Percentiles rank a stretch among this genome's conserved stretches.
These are phyloP conservation scores for Pimephales promelas DNA, from an alignment of 2,113 vertebrate genomes.

Conservation along the genomic window DNA sequence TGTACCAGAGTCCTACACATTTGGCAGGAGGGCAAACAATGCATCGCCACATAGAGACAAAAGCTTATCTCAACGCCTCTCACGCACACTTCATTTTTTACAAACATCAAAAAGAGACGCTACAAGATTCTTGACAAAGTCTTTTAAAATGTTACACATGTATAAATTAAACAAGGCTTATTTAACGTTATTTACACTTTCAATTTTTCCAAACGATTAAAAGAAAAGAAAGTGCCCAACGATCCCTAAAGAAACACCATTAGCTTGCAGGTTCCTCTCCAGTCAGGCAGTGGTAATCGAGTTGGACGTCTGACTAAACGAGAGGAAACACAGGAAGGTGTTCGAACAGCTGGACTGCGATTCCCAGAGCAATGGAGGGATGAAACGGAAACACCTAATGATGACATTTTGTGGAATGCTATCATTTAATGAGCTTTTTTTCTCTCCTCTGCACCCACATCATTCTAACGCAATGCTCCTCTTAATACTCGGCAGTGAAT, in stretches of 20 bases:
- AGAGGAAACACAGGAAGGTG: slow-evolving; percentile 18
- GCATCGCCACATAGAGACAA: slow-evolving; percentile 13
- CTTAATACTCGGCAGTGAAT: slow-evolving; percentile 7
- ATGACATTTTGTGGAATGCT: slow-evolving; percentile 37
- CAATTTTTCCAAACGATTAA: not conserved
- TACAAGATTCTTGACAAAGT: not conserved
- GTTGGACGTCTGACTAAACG: slow-evolving; percentile 38
- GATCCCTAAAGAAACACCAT: not conserved
- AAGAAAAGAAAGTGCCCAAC: not conserved
- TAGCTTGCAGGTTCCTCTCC: not conserved
- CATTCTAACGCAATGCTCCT: slow-evolving; percentile 22
- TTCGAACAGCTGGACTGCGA: slow-evolving; percentile 46
- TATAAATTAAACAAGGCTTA: not conserved
- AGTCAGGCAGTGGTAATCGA: slow-evolving; percentile 4
- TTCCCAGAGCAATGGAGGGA: slow-evolving; percentile 27
- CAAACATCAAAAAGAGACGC: not conserved
- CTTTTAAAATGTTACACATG: slow-evolving; percentile 8
- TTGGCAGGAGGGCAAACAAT: slow-evolving; percentile 33
- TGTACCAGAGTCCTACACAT: slow-evolving; percentile 25
- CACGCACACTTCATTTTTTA: not conserved
- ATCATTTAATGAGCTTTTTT: slow-evolving; percentile 45
- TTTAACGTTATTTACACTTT: not conserved
- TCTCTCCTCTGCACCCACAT: slow-evolving; percentile 4
- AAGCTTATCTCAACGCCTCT: not conserved
- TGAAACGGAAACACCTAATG: slow-evolving; percentile 25